A percentile compares a stretch with the other conserved stretches of the same genome.
These are phyloP conservation scores for Macrosiphum euphorbiae DNA, from an alignment of 2,888 invertebrate species.

Conservation along the genomic window DNA sequence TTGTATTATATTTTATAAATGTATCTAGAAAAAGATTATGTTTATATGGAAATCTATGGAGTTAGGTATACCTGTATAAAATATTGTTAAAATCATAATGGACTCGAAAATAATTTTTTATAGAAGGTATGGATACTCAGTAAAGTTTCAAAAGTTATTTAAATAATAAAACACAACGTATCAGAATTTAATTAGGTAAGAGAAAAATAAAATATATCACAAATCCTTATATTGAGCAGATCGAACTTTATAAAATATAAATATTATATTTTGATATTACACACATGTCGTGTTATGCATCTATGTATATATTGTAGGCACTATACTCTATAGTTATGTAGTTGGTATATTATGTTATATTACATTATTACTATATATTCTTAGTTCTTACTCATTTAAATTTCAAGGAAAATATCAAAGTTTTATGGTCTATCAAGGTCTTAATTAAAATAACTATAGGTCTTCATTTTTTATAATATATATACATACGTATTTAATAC, in stretches of 20 bases:
- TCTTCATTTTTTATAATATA: not conserved
- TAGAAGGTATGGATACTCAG: not conserved
- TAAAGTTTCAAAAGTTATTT: not conserved
- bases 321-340: not conserved
- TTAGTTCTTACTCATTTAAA: conserved; percentile 18
- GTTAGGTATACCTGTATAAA: not conserved
- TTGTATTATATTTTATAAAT: not conserved
- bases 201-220: not conserved
- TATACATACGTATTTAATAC: not conserved
- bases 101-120: not conserved
- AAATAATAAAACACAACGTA: not conserved
- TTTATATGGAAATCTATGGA: not conserved
- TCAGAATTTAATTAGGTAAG: not conserved
- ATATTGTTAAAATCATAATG: not conserved
- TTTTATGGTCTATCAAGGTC: conserved; percentile 13
- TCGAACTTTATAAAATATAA: not conserved
- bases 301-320: not conserved
- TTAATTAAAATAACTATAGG: conserved; percentile 27
- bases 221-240: not conserved
- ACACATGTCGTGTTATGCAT: not conserved
- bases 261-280: not conserved
- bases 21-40: not conserved
- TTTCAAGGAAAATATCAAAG: not conserved
- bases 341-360: not conserved
- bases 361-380: not conserved